These are phyloP conservation scores for Andrena bucephala DNA, from an alignment of 2,888 invertebrate species.

Conservation along the genomic window DNA sequence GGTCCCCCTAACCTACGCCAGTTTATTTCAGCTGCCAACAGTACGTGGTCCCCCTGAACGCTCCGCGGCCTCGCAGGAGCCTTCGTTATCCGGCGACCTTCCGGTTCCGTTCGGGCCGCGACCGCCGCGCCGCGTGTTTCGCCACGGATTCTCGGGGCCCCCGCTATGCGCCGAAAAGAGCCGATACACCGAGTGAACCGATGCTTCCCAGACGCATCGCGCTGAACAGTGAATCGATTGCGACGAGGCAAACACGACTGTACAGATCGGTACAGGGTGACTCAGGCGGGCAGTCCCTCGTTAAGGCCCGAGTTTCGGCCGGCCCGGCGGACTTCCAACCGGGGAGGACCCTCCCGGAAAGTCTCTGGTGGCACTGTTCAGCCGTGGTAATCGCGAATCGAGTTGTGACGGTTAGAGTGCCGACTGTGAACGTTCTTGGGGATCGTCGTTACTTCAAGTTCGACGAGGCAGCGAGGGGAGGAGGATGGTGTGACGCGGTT, in stretches of 20 bases:
- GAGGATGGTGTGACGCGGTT: neutral
- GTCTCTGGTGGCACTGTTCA: neutral
- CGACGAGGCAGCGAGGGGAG: neutral
- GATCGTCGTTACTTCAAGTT: neutral
- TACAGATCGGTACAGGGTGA: neutral
- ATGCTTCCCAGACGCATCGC: neutral
- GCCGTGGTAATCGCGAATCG: constrained; percentile 41
- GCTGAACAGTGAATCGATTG: constrained; percentile 44
- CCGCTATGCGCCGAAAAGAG: neutral
- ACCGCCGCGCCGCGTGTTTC: constrained; percentile 9
- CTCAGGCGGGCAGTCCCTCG: neutral
- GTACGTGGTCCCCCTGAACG: constrained; percentile 46
- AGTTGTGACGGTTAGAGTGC: constrained; percentile 4
- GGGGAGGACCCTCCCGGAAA: neutral
- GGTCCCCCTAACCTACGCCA: constrained; percentile 76
- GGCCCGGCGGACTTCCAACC: neutral
- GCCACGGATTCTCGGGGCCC: neutral
- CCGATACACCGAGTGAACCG: neutral
- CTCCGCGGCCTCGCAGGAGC: constrained; percentile 16
- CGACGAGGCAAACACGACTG: neutral
- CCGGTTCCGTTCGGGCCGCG: constrained; percentile 19
- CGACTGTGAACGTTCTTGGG: neutral
- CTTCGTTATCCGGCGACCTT: constrained; percentile 46
- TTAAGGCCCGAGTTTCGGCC: neutral
- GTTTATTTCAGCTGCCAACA: constrained; percentile 74